Base-by-base conservation (phyloP, 2,113 vertebrate genomes). In the Fukomys damarensis region DNA sequence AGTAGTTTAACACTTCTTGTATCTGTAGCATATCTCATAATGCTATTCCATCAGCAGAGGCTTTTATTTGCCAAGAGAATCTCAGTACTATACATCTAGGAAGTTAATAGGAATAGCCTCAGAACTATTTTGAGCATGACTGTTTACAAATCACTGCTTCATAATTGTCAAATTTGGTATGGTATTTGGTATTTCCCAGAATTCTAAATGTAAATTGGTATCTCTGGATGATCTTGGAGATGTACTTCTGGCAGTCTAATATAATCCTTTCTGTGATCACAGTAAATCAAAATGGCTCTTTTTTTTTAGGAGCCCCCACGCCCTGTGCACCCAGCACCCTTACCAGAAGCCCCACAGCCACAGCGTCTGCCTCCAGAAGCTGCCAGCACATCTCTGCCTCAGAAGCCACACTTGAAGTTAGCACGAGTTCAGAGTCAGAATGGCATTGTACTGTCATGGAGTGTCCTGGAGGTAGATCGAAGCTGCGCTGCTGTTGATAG, bases 381-480 rank as follows among this genome's bases (percentile, higher is more conserved):
- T 98, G 98, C 99, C 99, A 98, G 98, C 99, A 99, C 98, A 98
- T 98, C 99, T 81, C 97, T 98, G 20, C 99, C 99, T 98, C 99
- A 99, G 90, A 99, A 99, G 97, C 99, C 99, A n/a, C 99, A 99
- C 96, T 98, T 99, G 97, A 99, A 99, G 94, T 97, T 99, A 96
- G 99, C 99, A 0, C 98, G 99, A 38, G 99, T 99, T 91, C 99
- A 99, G 97, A 99, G 99, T 98, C 99, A 99, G 96, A 99, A 99
- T 0, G 99, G 99, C 66, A 99, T 99, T 38, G 99, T 99, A 83
- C 98, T 99, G 66, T 99, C 99, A 0, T 99, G 99, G 99, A 99
- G 99, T 1, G 99, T 99, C 89, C 97, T 99, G 90, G 99, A 99
- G 97, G 99, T 99, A 3, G 99, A 99, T 97, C 98, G 99, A 72